Base-by-base conservation (phyloP, 2,797 vertebrate species). In the Pangasius mekongensis region DNA sequence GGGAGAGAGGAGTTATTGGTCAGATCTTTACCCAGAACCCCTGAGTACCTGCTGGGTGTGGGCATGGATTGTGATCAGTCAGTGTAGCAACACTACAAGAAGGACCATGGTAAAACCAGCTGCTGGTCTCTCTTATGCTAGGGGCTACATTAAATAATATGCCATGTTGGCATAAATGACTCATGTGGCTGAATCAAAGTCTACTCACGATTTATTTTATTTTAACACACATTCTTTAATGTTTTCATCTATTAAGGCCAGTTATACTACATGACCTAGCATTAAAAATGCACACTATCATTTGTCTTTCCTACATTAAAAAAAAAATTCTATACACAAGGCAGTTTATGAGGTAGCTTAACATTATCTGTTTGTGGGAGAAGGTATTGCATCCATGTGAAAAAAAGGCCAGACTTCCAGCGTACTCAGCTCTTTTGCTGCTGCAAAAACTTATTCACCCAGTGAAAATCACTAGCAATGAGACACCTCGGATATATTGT, bases 301-400 rank as follows among this genome's bases (percentile, higher is more conserved):
- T 56, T 14, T 54, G 14, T 54, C 49, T 33, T 13, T 0, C n/a
- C n/a, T 33, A 54, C n/a, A 54, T 78, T 33, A 58, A 58, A 33
- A 82, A 33, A 82, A 86, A 85, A 54, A 16, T 56, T 62, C 22
- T 33, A 77, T 73, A 86, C 39, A 77, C 78, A 66, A 66, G 80
- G 22, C 58, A 62, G 36, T 27, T 90, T 77, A 88, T 36, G 54
- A 86, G 80, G 66, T 49, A 71, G 47, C 64, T 82, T 66, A 83
- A 83, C 67, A 64, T 89, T 78, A 78, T n/a, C 76, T 87, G 56
- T 85, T 60, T 82, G 76, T 74, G 49, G 74, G 67, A 86, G 88
- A 56, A 22, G 64, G 36, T 80, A 10, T 60, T 62, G 77, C 73
- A 3, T 60, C 52, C 33, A 58, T 87, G 54, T 69, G 54, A 54